Percentiles rank a stretch among this genome's conserved stretches.
phyloP scores from a whole-genome alignment of 2,797 vertebrate genomes.

The Potorous gilbertii region DNA sequence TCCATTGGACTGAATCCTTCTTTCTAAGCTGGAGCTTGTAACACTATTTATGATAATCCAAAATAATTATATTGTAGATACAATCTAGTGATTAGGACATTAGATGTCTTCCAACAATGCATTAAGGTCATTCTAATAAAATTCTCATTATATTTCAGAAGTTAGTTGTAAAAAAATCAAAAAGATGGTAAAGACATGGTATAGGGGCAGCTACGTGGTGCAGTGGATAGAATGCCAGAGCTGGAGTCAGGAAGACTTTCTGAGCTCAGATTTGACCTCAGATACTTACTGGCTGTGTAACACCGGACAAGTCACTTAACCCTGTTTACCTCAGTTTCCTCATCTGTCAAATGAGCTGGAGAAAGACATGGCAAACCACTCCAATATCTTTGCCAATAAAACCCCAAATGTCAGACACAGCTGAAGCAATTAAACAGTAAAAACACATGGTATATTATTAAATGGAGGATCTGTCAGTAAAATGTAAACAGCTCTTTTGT shows the following conservation, averaged over 20 bases:
- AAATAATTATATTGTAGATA: background rate
- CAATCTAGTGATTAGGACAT: background rate
- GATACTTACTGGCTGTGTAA: background rate
- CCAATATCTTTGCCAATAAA: background rate
- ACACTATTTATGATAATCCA: background rate
- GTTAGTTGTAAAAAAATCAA: background rate
- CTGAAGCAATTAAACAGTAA: background rate
- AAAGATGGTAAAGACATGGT: background rate
- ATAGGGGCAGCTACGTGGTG: background rate
- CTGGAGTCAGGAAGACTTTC: background rate
- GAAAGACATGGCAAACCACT: background rate
- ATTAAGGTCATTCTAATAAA: background rate
- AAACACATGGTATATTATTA: background rate
- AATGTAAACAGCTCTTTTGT: background rate
- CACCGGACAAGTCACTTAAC: background rate
- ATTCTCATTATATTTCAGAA: background rate
- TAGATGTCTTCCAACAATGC: background rate
- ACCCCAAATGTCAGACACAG: background rate
- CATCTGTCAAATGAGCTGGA: background rate
- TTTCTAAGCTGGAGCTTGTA: background rate
- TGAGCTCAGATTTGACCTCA: background rate
- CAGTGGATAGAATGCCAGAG: background rate
- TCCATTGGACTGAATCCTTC: conserved; percentile 5
- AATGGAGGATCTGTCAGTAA: background rate
- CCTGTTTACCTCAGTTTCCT: background rate